Conservation (phyloP, 2,888 invertebrate genomes). For the Acrobasis repandana region DNA sequence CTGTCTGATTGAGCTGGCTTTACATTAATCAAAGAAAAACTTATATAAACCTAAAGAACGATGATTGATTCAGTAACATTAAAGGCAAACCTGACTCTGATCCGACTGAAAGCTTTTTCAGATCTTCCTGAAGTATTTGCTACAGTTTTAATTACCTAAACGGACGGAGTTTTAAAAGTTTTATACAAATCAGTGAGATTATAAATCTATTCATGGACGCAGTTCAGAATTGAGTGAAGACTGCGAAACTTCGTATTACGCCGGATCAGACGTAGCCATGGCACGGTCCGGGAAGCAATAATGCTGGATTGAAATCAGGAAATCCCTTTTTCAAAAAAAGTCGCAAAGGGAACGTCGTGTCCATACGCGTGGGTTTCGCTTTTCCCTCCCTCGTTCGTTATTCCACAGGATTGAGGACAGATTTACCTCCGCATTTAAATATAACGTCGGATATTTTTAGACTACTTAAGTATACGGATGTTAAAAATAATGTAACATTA, state of each 20-base stretch:
- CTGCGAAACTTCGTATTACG: not conserved
- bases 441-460: not conserved
- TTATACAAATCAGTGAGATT: slow-evolving; percentile 15
- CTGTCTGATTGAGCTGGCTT: no score
- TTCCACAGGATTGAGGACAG: slow-evolving; percentile 15
- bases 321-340: slow-evolving; percentile 16
- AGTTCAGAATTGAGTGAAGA: slow-evolving; percentile 4
- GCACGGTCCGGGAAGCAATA: not conserved
- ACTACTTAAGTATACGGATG: not conserved
- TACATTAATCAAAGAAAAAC: no score
- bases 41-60: not conserved
- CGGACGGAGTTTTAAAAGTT: slow-evolving; percentile 15
- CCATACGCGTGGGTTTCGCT: slow-evolving; percentile 7
- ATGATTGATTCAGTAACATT: not conserved
- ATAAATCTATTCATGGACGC: slow-evolving; percentile 20
- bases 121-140: slow-evolving; percentile 17
- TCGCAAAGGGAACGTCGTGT: slow-evolving; percentile 11
- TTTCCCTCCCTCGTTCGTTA: slow-evolving; percentile 5
- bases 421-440: slow-evolving; percentile 14
- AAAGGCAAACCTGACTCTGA: slow-evolving; percentile 5
- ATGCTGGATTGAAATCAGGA: slow-evolving; percentile 11
- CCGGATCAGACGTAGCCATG: slow-evolving; percentile 3
- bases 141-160: slow-evolving; percentile 19
- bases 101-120: slow-evolving; percentile 19
- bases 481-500: not conserved